These are phyloP conservation scores for Beroe ovata DNA, from an alignment of 37 sponge, comb jelly and placozoan genomes.

Conservation along the genomic window DNA sequence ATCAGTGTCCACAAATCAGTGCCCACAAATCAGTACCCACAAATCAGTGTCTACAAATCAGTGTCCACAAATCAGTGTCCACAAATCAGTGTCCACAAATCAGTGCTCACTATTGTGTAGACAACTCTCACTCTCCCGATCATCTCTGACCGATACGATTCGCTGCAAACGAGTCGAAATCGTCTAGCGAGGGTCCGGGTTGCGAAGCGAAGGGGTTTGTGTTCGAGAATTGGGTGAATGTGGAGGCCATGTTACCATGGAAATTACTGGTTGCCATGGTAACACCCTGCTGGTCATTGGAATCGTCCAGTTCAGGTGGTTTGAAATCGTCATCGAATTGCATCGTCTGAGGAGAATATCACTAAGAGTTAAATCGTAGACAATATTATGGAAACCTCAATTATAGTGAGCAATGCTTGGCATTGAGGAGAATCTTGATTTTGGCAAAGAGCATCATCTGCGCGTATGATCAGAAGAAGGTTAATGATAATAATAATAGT, in stretches of 20 bases:
- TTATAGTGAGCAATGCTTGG: too few relatives aligned
- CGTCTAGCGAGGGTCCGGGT: neutral
- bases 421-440: neutral
- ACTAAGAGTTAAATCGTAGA: too few relatives aligned
- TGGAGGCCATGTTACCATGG: neutral
- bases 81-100: too few relatives aligned
- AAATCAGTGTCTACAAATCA: too few relatives aligned
- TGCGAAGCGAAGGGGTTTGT: constrained; percentile 17
- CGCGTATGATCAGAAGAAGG: neutral
- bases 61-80: too few relatives aligned
- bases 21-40: too few relatives aligned
- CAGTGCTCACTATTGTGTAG: too few relatives aligned
- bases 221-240: neutral
- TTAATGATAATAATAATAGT: neutral
- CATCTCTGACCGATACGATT: neutral
- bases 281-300: neutral
- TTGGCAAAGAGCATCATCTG: neutral
- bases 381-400: too few relatives aligned
- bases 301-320: neutral
- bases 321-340: constrained; percentile 36
- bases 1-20: too few relatives aligned
- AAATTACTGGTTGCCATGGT: constrained; percentile 15
- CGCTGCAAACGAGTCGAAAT: constrained; percentile 8
- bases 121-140: too few relatives aligned
- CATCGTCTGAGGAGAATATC: constrained; percentile 31